Conservation (phyloP, 2,888 invertebrate species). For the Orthosia cruda region DNA sequence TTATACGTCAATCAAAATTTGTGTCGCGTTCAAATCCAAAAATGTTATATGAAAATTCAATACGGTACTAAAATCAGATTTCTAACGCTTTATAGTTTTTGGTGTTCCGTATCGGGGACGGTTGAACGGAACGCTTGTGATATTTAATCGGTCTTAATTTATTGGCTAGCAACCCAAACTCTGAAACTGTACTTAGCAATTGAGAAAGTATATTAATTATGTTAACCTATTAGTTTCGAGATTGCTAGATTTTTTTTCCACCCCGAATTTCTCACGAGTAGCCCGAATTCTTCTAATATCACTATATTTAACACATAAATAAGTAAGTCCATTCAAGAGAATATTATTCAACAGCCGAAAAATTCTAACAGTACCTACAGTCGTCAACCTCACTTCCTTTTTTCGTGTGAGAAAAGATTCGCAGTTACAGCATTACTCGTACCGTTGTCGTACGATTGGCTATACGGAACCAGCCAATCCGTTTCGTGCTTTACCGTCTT, state of each 20-base stretch:
- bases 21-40: slow-evolving; percentile 20
- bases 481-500: background rate
- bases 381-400: too few species aligned
- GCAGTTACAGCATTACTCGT: background rate
- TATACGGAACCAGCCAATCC: slow-evolving; percentile 21
- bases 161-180: background rate
- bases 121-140: background rate
- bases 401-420: too few species aligned
- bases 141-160: background rate
- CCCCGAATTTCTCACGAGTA: too few species aligned
- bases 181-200: background rate
- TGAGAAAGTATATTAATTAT: background rate
- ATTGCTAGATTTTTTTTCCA: too few species aligned
- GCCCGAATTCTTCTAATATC: too few species aligned
- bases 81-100: slow-evolving; percentile 52
- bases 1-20: slow-evolving; percentile 34
- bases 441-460: too few species aligned
- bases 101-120: background rate
- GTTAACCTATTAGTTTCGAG: background rate
- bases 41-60: slow-evolving; percentile 50
- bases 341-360: too few species aligned
- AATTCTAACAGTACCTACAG: too few species aligned
- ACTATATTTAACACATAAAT: too few species aligned
- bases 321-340: too few species aligned
- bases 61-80: slow-evolving; percentile 50